Percentiles rank a stretch among this genome's conserved stretches.
Conservation (phyloP, 2,888 invertebrate genomes). For the Drymonia ruficornis region DNA sequence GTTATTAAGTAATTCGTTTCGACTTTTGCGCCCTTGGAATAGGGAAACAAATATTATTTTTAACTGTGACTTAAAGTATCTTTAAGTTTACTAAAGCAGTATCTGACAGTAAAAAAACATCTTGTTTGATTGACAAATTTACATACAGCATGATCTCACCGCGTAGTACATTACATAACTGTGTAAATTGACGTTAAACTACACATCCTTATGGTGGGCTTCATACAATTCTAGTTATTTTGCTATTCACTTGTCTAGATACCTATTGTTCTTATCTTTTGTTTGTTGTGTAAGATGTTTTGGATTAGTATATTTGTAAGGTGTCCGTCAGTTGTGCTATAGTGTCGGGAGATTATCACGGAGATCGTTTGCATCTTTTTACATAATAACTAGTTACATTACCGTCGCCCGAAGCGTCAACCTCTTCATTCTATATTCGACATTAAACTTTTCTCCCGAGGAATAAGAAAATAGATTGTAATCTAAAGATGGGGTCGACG, state of each 20-base stretch:
- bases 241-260: slow-evolving; percentile 12
- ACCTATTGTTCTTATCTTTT: neutral
- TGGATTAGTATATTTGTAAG: neutral
- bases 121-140: slow-evolving; percentile 48
- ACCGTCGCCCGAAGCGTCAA: no score
- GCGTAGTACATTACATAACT: slow-evolving; percentile 42
- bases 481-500: no score
- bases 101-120: slow-evolving; percentile 15
- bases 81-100: neutral
- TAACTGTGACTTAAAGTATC: neutral
- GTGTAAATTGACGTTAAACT: slow-evolving; percentile 66
- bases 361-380: no score
- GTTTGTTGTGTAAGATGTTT: neutral
- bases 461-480: no score
- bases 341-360: no score
- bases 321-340: neutral
- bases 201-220: slow-evolving; percentile 50
- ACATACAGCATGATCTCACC: slow-evolving; percentile 59
- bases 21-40: neutral
- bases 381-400: no score
- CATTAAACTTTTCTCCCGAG: no score
- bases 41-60: neutral
- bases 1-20: no score
- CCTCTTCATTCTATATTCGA: no score
- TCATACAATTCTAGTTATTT: slow-evolving; percentile 18